Base-by-base conservation (phyloP, 92 coral and sea anemone genomes). In the Porites divaricata region DNA sequence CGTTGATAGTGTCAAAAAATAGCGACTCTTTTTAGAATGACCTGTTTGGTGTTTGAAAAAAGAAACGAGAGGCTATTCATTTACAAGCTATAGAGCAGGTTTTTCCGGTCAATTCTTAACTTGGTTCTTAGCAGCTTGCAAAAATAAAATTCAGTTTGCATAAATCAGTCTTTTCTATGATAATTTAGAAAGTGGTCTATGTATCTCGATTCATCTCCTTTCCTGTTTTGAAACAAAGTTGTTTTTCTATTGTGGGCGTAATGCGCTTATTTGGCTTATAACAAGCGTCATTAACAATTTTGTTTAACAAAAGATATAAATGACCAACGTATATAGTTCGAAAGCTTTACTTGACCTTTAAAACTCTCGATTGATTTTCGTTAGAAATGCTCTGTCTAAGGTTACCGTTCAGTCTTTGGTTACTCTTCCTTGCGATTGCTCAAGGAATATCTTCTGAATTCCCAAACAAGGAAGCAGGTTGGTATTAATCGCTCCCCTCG, bases 291-390 rank as follows among this genome's bases (percentile, higher is more conserved):
- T 24, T 53, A 68, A 10, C 15, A 25, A 59, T 68, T 80, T 53
- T 24, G n/a, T 57, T 70, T 35, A 12, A 26, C 58, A 80, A 68
- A 80, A 1, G n/a, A 69, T 80, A 80, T 80, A 80, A 80, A 80
- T 53, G 58, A 68, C 51, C 67, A 61, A 23, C 19, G 6, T 35
- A 51, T 48, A 35, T 35, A 65, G 52, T 78, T 9, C 26, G 68
- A 68, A 4, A 68, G n/a, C 76, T 7, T 12, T 16, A 7, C 12
- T 12, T 19, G n/a, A 14, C 21, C 25, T 69, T 28, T 20, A 68
- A 53, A 68, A 20, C 51, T 35, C 20, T 66, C 49, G 64, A 66
- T 64, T 79, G 45, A 25, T 35, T 56, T 25, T 51, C 28, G 45
- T 10, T 10, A 21, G 69, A 24, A n/a, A 80, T 80, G 85, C 67